These are phyloP conservation scores for Cyphomyrus plagiostoma DNA, from an alignment of 2,113 vertebrate species.

Conservation along the genomic window DNA sequence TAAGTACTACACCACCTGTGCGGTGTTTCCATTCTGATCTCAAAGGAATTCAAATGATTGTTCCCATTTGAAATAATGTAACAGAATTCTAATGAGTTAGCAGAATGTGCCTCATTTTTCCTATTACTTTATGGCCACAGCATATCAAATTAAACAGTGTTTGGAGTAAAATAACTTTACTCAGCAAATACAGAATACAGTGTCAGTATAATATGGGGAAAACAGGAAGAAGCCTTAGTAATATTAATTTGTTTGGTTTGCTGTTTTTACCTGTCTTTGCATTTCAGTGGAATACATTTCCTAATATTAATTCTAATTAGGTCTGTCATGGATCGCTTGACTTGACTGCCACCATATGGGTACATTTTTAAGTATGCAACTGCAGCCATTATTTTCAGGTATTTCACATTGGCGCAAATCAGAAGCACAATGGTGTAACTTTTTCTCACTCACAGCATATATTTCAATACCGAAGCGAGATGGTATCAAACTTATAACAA, in stretches of 20 bases:
- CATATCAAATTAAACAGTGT: not conserved
- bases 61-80: not conserved
- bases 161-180: not conserved
- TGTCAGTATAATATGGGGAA: not conserved
- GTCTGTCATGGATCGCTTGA: not conserved
- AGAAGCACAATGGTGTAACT: not conserved
- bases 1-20: not conserved
- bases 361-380: not conserved
- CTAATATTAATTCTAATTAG: not conserved
- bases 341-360: not conserved
- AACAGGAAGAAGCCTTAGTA: not conserved
- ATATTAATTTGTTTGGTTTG: constrained; percentile 1
- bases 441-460: not conserved
- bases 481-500: constrained; percentile 7
- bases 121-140: not conserved
- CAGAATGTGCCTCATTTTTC: not conserved
- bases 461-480: constrained; percentile 14
- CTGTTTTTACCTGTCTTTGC: not conserved
- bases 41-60: not conserved
- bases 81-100: not conserved
- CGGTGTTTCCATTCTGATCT: not conserved
- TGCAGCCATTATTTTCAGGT: constrained; percentile 4
- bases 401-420: not conserved
- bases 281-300: constrained; percentile 1
- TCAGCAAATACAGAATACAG: not conserved